Percentiles rank a stretch among this genome's conserved stretches.
Conservation (phyloP, 2,113 vertebrate species). For the Chamaetylas fuelleborni region DNA sequence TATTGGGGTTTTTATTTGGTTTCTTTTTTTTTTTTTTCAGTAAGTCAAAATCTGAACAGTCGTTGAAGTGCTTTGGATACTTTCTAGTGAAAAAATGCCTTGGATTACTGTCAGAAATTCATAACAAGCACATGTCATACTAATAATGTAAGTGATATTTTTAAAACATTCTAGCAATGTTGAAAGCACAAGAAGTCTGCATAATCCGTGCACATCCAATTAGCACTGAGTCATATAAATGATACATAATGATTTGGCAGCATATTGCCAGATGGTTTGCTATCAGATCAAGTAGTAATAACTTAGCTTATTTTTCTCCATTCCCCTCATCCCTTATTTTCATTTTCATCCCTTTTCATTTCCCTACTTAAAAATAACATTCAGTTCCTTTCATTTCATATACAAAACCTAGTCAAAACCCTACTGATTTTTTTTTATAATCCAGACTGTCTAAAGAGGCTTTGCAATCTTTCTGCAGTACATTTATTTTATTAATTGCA, state of each 20-base stretch:
- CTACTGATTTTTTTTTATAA: not conserved
- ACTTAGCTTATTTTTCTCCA: not conserved
- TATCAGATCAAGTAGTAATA: conserved; percentile 24
- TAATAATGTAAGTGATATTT: conserved; percentile 48
- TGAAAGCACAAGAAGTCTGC: conserved; percentile 12
- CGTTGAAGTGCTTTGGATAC: not conserved
- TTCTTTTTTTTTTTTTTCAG: not conserved
- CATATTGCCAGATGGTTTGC: conserved; percentile 30
- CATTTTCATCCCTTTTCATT: not conserved
- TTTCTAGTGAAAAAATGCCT: not conserved
- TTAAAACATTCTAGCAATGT: conserved; percentile 27
- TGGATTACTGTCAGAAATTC: conserved; percentile 37
- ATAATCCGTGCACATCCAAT: conserved; percentile 1
- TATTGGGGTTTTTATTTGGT: not conserved
- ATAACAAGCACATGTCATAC: conserved; percentile 21
- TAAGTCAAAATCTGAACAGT: not conserved
- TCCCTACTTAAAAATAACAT: not conserved
- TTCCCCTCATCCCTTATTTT: not conserved
- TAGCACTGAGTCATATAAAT: conserved; percentile 51
- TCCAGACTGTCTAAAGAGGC: not conserved
- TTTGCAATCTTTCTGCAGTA: not conserved
- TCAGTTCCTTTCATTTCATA: not conserved
- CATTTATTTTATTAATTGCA: not conserved
- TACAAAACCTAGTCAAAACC: not conserved
- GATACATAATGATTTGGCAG: conserved; percentile 28